These are phyloP conservation scores for Ptiloglossa arizonensis DNA, from an alignment of 1,140 invertebrate species.

Conservation along the genomic window DNA sequence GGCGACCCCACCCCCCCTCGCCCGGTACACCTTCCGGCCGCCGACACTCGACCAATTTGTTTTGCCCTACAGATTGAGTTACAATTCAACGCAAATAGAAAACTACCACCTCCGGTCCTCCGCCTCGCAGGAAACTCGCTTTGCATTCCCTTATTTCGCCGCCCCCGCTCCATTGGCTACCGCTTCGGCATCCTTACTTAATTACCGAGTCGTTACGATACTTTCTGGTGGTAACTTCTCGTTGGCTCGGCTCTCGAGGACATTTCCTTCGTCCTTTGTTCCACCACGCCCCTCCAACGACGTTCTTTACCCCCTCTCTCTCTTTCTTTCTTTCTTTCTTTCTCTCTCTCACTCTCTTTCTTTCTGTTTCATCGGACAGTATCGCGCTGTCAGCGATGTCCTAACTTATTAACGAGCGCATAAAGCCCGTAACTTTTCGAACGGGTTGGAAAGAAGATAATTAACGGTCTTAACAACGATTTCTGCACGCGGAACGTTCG, in stretches of 20 bases:
- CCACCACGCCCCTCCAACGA: too few relatives aligned
- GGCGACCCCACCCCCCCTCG: too few relatives aligned
- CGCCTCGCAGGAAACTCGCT: slow-evolving; percentile 45
- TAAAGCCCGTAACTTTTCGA: slow-evolving; percentile 29
- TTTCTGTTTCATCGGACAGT: slow-evolving; percentile 19
- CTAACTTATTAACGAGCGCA: slow-evolving; percentile 50
- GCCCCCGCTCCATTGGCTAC: slow-evolving; percentile 62
- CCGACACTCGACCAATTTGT: slow-evolving; percentile 45
- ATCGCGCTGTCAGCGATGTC: neutral
- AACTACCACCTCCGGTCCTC: slow-evolving; percentile 55
- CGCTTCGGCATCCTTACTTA: slow-evolving; percentile 64
- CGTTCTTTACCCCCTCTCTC: too few relatives aligned
- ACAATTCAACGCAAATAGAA: slow-evolving; percentile 66
- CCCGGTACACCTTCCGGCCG: slow-evolving; percentile 17
- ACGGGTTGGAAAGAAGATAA: slow-evolving; percentile 46
- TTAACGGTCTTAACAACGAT: slow-evolving; percentile 24
- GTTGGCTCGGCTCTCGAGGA: slow-evolving; percentile 51
- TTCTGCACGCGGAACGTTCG: neutral
- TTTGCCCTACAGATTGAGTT: slow-evolving; percentile 65
- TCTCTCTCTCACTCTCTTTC: slow-evolving; percentile 17
- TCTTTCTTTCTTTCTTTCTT: neutral
- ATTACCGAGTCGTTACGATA: slow-evolving; percentile 68
- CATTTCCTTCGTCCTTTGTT: slow-evolving; percentile 24
- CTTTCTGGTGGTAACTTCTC: slow-evolving; percentile 52
- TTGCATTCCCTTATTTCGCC: slow-evolving; percentile 69